A percentile compares a stretch with the other conserved stretches of the same genome.
phyloP scores from a whole-genome alignment of 2,113 vertebrate genomes.

The Malurus melanocephalus region DNA sequence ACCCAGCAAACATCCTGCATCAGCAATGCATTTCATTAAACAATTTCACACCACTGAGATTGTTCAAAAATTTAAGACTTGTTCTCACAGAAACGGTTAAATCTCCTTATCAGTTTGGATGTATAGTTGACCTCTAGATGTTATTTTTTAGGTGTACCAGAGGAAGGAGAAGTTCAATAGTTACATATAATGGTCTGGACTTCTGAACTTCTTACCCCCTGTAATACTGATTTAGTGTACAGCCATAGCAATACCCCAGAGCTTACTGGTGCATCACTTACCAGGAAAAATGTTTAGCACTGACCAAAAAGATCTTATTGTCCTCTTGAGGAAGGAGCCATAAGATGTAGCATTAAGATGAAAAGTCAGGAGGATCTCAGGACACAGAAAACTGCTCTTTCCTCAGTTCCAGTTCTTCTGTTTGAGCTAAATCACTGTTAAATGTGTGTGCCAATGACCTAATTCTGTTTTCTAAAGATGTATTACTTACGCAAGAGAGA shows the following conservation, averaged over 20 bases:
- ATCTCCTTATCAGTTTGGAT: not conserved
- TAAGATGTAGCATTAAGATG: not conserved
- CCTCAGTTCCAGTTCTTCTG: constrained; percentile 20
- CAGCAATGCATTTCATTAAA: not conserved
- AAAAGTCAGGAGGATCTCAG: not conserved
- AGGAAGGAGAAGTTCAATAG: not conserved
- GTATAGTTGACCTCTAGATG: not conserved
- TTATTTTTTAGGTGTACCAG: not conserved
- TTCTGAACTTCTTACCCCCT: not conserved
- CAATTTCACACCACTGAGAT: not conserved
- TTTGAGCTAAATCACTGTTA: constrained; percentile 42
- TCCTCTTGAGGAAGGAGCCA: not conserved
- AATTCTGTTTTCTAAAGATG: constrained; percentile 53
- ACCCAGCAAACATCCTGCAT: not conserved
- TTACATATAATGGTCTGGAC: not conserved
- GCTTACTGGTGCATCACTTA: not conserved
- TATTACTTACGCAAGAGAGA: constrained; percentile 54
- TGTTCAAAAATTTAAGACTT: not conserved
- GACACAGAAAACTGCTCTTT: not conserved
- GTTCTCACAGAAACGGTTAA: not conserved
- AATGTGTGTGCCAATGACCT: constrained; percentile 37
- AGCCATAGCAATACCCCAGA: not conserved
- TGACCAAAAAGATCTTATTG: not conserved
- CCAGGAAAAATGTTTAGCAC: not conserved
- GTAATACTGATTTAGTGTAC: not conserved